These are phyloP conservation scores for Patella depressa DNA, from an alignment of 2,888 invertebrate genomes.

Conservation along the genomic window DNA sequence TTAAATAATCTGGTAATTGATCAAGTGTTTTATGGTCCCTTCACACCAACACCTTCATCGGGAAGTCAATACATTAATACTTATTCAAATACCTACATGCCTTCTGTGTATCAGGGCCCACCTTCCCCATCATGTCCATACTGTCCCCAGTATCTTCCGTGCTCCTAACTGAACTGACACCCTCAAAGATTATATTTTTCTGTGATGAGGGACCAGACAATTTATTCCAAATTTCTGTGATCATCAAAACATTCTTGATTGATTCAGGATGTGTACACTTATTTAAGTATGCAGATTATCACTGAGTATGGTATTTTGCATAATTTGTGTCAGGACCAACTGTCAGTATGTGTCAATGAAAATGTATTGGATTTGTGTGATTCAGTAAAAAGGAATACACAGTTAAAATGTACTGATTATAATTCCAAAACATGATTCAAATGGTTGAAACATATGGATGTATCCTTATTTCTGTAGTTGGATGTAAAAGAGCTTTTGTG, in stretches of 20 bases:
- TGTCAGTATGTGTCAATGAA: too few species aligned
- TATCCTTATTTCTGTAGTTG: too few species aligned
- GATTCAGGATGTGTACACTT: conserved; percentile 6
- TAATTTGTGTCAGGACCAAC: not conserved
- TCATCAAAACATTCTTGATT: conserved; percentile 13
- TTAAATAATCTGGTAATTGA: conserved; percentile 68
- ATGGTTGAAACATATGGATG: too few species aligned
- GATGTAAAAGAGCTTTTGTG: too few species aligned
- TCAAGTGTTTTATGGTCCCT: conserved; percentile 70
- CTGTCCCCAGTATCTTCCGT: conserved; percentile 58
- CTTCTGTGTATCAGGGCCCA: conserved; percentile 56
- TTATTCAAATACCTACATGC: conserved; percentile 50
- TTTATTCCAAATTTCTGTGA: conserved; percentile 29
- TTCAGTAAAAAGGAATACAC: too few species aligned
- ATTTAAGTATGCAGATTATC: conserved; percentile 4
- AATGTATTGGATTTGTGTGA: too few species aligned
- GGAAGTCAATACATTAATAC: conserved; percentile 53
- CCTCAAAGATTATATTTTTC: conserved; percentile 14
- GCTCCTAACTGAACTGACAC: conserved; percentile 49
- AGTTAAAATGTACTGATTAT: too few species aligned
- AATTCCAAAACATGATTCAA: too few species aligned
- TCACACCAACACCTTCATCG: conserved; percentile 49
- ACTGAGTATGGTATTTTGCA: not conserved
- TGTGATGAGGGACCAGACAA: conserved; percentile 4
- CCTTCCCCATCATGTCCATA: conserved; percentile 54